phyloP scores from a whole-genome alignment of 23 tunicate genomes.

The Clavelina lepadiformis region DNA sequence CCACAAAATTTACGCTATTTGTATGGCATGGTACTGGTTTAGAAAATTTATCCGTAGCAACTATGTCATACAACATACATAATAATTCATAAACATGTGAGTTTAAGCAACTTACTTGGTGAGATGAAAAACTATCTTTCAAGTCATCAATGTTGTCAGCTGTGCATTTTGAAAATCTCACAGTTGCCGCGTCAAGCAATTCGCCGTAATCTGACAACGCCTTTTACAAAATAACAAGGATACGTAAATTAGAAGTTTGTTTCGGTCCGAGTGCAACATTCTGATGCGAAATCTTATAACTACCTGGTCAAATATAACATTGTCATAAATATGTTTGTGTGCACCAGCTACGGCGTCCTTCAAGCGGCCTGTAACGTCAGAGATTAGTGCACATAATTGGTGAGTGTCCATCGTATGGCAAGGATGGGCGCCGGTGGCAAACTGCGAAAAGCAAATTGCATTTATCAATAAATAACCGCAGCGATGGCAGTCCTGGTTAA shows the following conservation, averaged over 20 bases:
- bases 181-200: constrained; percentile 12
- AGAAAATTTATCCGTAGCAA: too few species aligned
- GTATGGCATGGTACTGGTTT: too few species aligned
- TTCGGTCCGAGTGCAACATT: not conserved
- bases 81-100: too few species aligned
- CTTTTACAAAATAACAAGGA: not conserved
- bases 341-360: not conserved
- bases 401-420: constrained; percentile 17
- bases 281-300: not conserved
- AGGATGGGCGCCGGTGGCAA: constrained; percentile 27
- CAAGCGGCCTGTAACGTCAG: not conserved
- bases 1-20: too few species aligned
- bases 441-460: constrained; percentile 7
- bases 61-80: too few species aligned
- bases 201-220: constrained; percentile 30
- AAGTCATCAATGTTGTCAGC: constrained; percentile 15
- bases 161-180: constrained; percentile 3
- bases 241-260: not conserved
- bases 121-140: not conserved
- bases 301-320: constrained; percentile 12
- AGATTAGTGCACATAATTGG: constrained; percentile 1
- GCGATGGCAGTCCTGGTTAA: too few species aligned
- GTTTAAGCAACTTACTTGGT: not conserved
- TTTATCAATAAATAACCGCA: too few species aligned
- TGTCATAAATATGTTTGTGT: constrained; percentile 2